These are phyloP conservation scores for Tenthredo amoena DNA, from an alignment of 2,888 invertebrate species.

Conservation along the genomic window DNA sequence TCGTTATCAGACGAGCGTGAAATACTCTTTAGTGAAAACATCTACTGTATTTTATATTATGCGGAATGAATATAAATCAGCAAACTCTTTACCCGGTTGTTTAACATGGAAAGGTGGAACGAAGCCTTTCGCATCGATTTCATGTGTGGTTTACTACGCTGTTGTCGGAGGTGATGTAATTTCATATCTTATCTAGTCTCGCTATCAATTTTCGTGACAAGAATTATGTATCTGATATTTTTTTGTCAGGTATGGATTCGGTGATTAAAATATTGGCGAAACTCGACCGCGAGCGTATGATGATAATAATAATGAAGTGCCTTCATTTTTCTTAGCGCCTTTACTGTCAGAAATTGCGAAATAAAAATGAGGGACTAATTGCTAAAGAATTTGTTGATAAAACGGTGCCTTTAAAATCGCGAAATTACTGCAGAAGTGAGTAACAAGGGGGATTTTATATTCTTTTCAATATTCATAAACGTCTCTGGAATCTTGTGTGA, in stretches of 20 bases:
- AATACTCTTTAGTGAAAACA: not conserved
- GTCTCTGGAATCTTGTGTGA: not conserved
- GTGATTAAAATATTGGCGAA: not conserved
- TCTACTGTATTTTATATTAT: not conserved
- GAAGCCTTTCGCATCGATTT: not conserved
- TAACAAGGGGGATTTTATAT: not conserved
- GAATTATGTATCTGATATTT: not conserved
- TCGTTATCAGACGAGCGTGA: not conserved
- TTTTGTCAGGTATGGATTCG: not conserved
- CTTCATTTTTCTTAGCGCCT: not conserved
- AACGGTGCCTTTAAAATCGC: not conserved
- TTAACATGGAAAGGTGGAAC: not conserved
- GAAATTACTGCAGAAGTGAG: not conserved
- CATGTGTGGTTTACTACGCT: not conserved
- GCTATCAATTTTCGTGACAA: not conserved
- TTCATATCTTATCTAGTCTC: slow-evolving; percentile 7
- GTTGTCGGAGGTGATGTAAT: slow-evolving; percentile 13
- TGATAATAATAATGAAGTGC: not conserved
- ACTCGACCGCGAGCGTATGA: not conserved
- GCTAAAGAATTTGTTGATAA: not conserved
- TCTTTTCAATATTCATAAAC: not conserved
- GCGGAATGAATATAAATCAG: not conserved
- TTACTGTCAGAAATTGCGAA: not conserved
- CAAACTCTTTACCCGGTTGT: not conserved
- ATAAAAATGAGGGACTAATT: not conserved